These are phyloP conservation scores for Lucinisca nassula DNA, from an alignment of 2,888 invertebrate genomes.

Conservation along the genomic window DNA sequence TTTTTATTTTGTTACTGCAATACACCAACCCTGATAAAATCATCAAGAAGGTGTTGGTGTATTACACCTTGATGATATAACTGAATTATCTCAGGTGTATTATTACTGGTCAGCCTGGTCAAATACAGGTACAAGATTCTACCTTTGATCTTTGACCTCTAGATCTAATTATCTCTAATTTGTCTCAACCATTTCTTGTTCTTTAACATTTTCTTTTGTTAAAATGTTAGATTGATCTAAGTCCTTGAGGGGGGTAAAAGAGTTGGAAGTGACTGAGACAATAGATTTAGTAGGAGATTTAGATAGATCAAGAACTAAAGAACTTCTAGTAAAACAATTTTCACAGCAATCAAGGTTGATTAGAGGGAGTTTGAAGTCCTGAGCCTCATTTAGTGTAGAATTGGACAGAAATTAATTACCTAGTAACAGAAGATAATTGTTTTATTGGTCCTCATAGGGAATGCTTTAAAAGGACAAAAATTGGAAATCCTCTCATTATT, in stretches of 20 bases:
- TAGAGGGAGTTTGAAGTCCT: not conserved
- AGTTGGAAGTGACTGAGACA: not conserved
- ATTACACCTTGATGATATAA: not conserved
- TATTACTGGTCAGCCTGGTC: not conserved
- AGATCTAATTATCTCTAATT: not conserved
- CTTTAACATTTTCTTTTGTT: not conserved
- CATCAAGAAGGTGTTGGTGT: not conserved
- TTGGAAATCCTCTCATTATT: constrained; percentile 4
- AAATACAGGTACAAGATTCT: not conserved
- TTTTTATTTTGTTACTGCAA: not conserved
- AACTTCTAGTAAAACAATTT: constrained; percentile 8
- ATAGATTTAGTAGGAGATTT: not conserved
- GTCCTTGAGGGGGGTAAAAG: not conserved
- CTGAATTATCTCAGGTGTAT: not conserved
- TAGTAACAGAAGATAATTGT: not conserved
- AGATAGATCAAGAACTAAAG: not conserved
- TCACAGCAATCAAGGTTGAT: not conserved
- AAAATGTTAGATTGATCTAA: not conserved
- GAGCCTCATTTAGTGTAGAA: not conserved
- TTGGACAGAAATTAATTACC: constrained; percentile 15
- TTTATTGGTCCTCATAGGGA: not conserved
- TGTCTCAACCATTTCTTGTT: constrained; percentile 14
- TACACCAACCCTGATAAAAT: not conserved
- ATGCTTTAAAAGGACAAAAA: constrained; percentile 3
- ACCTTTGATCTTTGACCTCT: not conserved